Percentiles rank a stretch among this genome's conserved stretches.
phyloP scores from a whole-genome alignment of 2,113 vertebrate genomes.

The Cebus imitator region DNA sequence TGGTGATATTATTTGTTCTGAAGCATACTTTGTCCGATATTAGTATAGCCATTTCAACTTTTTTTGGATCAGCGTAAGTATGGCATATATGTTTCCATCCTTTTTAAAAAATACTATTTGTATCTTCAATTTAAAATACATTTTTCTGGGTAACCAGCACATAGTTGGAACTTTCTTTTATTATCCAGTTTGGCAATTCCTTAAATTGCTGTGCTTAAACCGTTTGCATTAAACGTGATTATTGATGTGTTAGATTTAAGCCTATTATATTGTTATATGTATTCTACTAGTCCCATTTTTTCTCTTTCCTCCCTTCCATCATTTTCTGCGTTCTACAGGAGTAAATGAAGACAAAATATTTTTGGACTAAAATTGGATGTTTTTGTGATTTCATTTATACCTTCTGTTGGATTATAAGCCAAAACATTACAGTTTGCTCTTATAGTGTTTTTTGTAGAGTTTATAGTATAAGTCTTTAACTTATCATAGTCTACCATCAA shows the following conservation, averaged over 20 bases:
- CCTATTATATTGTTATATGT: background rate
- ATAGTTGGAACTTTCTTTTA: background rate
- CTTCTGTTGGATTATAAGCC: background rate
- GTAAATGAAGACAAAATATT: background rate
- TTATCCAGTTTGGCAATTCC: background rate
- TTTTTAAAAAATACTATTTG: background rate
- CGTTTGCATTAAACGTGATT: background rate
- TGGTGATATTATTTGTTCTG: background rate
- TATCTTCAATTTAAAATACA: slow-evolving; percentile 18
- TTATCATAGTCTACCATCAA: background rate
- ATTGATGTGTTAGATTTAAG: background rate
- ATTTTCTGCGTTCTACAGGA: background rate
- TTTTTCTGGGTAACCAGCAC: background rate
- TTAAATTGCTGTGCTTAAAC: background rate
- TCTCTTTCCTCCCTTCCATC: background rate
- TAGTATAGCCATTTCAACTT: background rate
- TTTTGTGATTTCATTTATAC: background rate
- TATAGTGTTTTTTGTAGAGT: background rate
- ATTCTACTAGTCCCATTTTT: background rate
- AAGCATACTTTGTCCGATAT: background rate
- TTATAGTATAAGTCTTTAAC: background rate
- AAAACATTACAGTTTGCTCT: background rate
- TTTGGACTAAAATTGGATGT: background rate
- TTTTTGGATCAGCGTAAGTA: background rate
- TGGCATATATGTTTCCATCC: background rate